Base-by-base conservation (phyloP, 2,113 vertebrate genomes). In the Zosterops hypoxanthus region DNA sequence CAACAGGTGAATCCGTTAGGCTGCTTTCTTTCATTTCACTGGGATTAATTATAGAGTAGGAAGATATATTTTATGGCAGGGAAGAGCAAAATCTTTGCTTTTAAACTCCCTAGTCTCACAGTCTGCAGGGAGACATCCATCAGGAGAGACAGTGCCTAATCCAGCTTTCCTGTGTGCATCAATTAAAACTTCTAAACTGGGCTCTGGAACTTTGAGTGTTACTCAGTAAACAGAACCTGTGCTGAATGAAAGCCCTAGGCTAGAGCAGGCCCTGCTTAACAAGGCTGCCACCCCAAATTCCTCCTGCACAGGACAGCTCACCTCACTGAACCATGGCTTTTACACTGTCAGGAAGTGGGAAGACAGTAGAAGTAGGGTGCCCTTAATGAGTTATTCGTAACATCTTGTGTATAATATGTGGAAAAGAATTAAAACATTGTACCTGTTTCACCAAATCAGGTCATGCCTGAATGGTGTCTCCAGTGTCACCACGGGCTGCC, bases 41-140 rank as follows among this genome's bases (percentile, higher is more conserved):
- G 95, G 95, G 96, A 97, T 93, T 97, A 96, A 97, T 97, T 97
- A 96, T 2, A 76, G 89, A 75, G 75, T 17, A 49, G 68, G 61
- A 79, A 91, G 66, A 69, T 63, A 19, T 9, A 36, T 72, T 87
- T 95, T 56, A 49, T 41, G 61, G 83, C 36, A 47, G 73, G 31
- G 28, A 91, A 59, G 81, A 90, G 65, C 75, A 92, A 82, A 82
- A 72, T 78, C 86, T 83, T 87, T 82, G 80, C 66, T 86, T 83
- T 77, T 70, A 69, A 87, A 82, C 70, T 94, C 73, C 70, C 72
- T 44, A 39, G 82, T 84, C 60, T 64, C 44, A 11, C 0, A 1
- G 31, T 86, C 82, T 91, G 36, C 65, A 63, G 88, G 63, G 92
- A 88, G n/a, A 50, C 8, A 28, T 83, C 64, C 26, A 16, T 68